A percentile compares a stretch with the other conserved stretches of the same genome.
phyloP scores from a whole-genome alignment of 2,888 invertebrate species.

The Thera obeliscata region DNA sequence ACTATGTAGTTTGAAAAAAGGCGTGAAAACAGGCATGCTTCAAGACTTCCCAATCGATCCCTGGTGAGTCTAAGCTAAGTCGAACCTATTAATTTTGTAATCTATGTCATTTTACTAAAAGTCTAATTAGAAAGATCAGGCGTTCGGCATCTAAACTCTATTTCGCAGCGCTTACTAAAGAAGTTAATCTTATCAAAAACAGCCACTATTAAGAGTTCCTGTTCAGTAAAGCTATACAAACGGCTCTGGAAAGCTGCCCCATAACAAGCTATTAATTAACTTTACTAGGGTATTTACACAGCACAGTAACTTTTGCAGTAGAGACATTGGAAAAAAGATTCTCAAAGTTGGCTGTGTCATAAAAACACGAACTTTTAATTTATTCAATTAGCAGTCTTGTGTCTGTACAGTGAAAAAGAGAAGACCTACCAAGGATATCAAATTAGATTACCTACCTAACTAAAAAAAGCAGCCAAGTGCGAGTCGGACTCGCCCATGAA shows the following conservation, averaged over 20 bases:
- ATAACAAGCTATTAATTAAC: conserved; percentile 55
- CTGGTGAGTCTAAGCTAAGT: too few species aligned
- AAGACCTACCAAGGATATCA: too few species aligned
- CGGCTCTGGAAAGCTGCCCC: conserved; percentile 40
- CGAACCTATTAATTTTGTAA: not conserved
- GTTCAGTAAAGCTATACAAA: conserved; percentile 39
- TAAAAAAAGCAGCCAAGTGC: too few species aligned
- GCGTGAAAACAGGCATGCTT: too few species aligned
- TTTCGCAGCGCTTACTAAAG: conserved; percentile 15
- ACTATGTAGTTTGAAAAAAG: too few species aligned
- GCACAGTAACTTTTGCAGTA: conserved; percentile 16
- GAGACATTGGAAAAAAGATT: not conserved
- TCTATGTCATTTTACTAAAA: not conserved
- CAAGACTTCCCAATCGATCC: not conserved
- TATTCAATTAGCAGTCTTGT: not conserved
- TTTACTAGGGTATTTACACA: conserved; percentile 52
- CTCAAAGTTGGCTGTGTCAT: not conserved
- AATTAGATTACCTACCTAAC: too few species aligned
- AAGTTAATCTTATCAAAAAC: conserved; percentile 37
- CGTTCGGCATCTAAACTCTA: conserved; percentile 13
- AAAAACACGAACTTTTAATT: not conserved
- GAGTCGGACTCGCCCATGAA: too few species aligned
- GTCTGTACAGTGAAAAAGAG: too few species aligned
- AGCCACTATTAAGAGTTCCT: conserved; percentile 32
- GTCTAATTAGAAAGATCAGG: conserved; percentile 14